Evolutionary conservation across 2,113 vertebrate species (phyloP).

Genomic region (Collichthys lucidus): DNA sequence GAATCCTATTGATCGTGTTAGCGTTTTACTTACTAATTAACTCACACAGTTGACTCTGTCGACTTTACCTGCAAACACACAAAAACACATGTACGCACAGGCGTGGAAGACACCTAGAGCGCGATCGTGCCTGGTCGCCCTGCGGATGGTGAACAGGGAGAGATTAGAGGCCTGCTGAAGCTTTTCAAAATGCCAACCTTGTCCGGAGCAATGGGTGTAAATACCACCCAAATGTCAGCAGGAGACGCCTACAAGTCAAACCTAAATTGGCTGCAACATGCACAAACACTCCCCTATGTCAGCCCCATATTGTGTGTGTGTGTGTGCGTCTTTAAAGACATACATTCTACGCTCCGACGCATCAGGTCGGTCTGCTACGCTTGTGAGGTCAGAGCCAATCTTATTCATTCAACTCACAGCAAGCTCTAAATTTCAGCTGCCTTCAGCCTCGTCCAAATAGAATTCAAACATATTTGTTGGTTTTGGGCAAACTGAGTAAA

Average conservation of each 20-base stretch:
- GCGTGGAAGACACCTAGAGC: slow-evolving; percentile 32
- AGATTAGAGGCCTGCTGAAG: slow-evolving; percentile 70
- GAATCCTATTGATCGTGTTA: not conserved
- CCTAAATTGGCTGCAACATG: slow-evolving; percentile 80
- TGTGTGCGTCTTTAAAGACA: slow-evolving; percentile 46
- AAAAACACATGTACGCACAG: slow-evolving; percentile 20
- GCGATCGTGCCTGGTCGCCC: slow-evolving; percentile 51
- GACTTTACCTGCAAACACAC: not conserved
- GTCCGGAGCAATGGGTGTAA: slow-evolving; percentile 80
- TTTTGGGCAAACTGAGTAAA: not conserved
- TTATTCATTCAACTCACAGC: not conserved
- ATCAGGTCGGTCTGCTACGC: not conserved
- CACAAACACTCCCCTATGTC: slow-evolving; percentile 64
- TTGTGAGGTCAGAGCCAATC: slow-evolving; percentile 13
- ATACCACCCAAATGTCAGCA: slow-evolving; percentile 85
- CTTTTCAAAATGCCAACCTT: slow-evolving; percentile 83
- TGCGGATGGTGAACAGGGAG: slow-evolving; percentile 55
- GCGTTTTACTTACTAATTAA: slow-evolving; percentile 2
- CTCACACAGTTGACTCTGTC: not conserved
- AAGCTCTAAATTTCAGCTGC: not conserved
- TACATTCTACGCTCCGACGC: slow-evolving; percentile 14
- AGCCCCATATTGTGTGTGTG: slow-evolving; percentile 27
- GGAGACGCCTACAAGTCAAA: slow-evolving; percentile 83
- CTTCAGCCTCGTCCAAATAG: not conserved
- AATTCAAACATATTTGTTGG: not conserved